A percentile compares a stretch with the other conserved stretches of the same genome.
Evolutionary conservation across 1,140 invertebrate species (phyloP).

Genomic region (Danaus plexippus): DNA sequence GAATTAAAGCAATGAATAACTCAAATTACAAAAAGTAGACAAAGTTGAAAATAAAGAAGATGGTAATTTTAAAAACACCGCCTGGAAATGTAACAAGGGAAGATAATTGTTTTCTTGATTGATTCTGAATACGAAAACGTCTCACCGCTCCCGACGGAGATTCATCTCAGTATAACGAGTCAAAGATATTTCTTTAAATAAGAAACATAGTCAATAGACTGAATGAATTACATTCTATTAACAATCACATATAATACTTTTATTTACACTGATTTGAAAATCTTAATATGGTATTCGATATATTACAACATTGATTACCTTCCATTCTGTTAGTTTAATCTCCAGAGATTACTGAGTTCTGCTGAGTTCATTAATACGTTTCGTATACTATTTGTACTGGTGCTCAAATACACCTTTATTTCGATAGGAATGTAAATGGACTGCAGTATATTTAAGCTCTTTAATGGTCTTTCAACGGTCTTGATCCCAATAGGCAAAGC

Average conservation of each 20-base stretch:
- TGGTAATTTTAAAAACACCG: conserved; percentile 19
- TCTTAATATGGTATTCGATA: too few relatives aligned
- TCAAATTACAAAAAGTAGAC: background rate
- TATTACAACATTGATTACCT: conserved; percentile 19
- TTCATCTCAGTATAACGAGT: conserved; percentile 24
- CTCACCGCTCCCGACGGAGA: conserved; percentile 24
- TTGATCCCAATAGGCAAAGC: too few relatives aligned
- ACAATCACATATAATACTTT: too few relatives aligned
- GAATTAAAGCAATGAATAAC: too few relatives aligned
- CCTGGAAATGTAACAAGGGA: conserved; percentile 37
- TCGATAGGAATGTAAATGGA: too few relatives aligned
- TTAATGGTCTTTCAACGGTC: too few relatives aligned
- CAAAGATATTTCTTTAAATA: too few relatives aligned
- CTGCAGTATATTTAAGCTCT: too few relatives aligned
- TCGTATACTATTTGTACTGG: conserved; percentile 13
- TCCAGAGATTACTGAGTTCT: conserved; percentile 19
- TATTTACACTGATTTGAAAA: too few relatives aligned
- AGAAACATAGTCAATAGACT: too few relatives aligned
- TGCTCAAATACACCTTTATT: too few relatives aligned
- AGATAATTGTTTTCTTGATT: conserved; percentile 57
- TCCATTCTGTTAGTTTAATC: conserved; percentile 17
- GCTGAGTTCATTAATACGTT: conserved; percentile 23
- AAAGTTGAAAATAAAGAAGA: conserved; percentile 24
- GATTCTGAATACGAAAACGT: conserved; percentile 41
- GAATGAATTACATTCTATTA: background rate